phyloP scores from a whole-genome alignment of 2,113 vertebrate species.

The Clupea harengus region DNA sequence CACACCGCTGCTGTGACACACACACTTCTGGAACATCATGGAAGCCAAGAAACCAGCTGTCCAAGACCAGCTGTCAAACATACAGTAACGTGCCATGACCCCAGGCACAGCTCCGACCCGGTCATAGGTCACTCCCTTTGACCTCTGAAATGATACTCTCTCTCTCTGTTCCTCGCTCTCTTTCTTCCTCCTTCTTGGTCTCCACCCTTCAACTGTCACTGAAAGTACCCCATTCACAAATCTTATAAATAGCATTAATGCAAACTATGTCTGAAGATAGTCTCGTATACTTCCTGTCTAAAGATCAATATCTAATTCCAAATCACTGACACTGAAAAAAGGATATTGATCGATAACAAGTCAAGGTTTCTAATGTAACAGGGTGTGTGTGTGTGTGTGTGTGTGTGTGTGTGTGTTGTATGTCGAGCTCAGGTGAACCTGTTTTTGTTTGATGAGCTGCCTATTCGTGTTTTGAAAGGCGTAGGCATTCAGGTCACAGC shows the following conservation, averaged over 20 bases:
- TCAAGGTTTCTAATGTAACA: neutral
- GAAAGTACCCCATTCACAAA: neutral
- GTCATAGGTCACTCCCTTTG: neutral
- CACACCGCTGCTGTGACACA: neutral
- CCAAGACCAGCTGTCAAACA: neutral
- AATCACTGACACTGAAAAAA: slow-evolving; percentile 6
- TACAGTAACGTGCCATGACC: neutral
- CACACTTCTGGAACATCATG: neutral
- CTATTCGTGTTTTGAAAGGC: neutral
- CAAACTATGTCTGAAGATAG: neutral
- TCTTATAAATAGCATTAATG: neutral
- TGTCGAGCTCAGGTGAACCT: neutral
- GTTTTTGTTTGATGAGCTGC: slow-evolving; percentile 4
- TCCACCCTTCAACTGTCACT: neutral
- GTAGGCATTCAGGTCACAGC: slow-evolving; percentile 15
- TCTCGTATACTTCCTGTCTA: neutral
- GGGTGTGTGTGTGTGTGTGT: neutral
- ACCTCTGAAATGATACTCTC: neutral
- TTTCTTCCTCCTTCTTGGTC: neutral
- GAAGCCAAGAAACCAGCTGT: neutral
- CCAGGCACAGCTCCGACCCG: neutral
- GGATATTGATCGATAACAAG: neutral
- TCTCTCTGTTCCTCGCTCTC: neutral
- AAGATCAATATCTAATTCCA: slow-evolving; percentile 6
- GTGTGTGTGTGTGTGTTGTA: neutral